Percentiles rank a stretch among this genome's conserved stretches.
Evolutionary conservation across 2,113 vertebrate genomes (phyloP).

Genomic region (Xenotilapia leptura): DNA sequence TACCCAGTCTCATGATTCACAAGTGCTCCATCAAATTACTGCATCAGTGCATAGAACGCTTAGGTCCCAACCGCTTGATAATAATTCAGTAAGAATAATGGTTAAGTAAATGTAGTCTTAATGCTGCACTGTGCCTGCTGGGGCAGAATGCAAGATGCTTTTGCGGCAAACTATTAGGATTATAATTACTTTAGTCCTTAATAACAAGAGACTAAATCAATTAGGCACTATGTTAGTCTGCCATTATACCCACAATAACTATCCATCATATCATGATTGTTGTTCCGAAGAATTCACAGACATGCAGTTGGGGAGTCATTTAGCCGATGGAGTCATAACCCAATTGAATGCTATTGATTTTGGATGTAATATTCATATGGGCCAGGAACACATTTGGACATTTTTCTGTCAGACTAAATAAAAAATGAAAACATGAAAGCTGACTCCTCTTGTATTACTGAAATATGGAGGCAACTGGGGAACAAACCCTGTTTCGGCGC

Average conservation of each 20-base stretch:
- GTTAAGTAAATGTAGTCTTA: slow-evolving; percentile 26
- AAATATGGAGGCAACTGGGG: neutral
- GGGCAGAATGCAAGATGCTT: neutral
- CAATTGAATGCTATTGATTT: slow-evolving; percentile 58
- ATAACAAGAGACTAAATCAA: slow-evolving; percentile 50
- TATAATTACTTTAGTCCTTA: slow-evolving; percentile 52
- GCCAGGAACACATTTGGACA: neutral
- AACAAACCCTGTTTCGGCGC: neutral
- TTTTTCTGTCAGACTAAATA: slow-evolving; percentile 6
- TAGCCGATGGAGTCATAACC: slow-evolving; percentile 49
- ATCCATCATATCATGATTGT: slow-evolving; percentile 53
- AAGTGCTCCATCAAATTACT: neutral
- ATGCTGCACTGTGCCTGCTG: neutral
- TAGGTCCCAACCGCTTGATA: neutral
- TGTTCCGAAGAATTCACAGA: slow-evolving; percentile 18
- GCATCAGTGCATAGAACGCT: neutral
- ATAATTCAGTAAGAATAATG: slow-evolving; percentile 2
- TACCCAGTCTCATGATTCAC: neutral
- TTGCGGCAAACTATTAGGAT: neutral
- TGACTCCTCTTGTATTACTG: neutral
- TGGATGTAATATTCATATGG: slow-evolving; percentile 45
- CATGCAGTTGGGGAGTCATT: slow-evolving; percentile 45
- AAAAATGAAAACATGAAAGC: slow-evolving; percentile 26
- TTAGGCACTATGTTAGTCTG: slow-evolving; percentile 44
- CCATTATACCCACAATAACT: slow-evolving; percentile 34